Conservation (phyloP, 2,888 invertebrate species). For the Drosophila subquinaria region DNA sequence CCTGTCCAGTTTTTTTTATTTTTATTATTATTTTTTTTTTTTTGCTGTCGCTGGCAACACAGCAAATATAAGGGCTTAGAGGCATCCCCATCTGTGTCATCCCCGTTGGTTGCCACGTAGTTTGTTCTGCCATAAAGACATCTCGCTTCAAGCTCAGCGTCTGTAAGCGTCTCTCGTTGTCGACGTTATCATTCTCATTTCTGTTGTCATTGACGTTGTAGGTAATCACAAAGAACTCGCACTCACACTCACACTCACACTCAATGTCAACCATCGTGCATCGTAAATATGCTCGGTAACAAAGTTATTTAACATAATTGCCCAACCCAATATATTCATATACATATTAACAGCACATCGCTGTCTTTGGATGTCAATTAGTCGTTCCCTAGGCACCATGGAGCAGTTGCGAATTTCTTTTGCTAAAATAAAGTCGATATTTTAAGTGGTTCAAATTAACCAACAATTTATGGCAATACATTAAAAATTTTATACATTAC, state of each 20-base stretch:
- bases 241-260: conserved; percentile 9
- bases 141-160: conserved; percentile 45
- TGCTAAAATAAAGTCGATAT: background rate
- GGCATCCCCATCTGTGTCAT: conserved; percentile 55
- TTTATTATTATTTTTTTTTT: background rate
- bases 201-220: conserved; percentile 12
- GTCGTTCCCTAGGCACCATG: conserved; percentile 17
- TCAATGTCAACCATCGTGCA: conserved; percentile 20
- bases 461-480: too few species aligned
- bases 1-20: conserved; percentile 1
- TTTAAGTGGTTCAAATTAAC: background rate
- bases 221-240: conserved; percentile 37
- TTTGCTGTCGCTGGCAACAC: conserved; percentile 39
- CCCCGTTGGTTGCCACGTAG: conserved; percentile 41
- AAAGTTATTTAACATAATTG: conserved; percentile 41
- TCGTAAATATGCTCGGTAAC: conserved; percentile 32
- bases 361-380: conserved; percentile 45
- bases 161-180: conserved; percentile 23
- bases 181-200: background rate
- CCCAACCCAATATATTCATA: conserved; percentile 7
- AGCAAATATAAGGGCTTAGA: conserved; percentile 69
- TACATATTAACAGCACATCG: background rate
- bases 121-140: conserved; percentile 53
- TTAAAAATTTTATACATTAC: too few species aligned
- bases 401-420: background rate